Evolutionary conservation across 2,797 vertebrate genomes (phyloP).

Genomic region (Alfaro cultratus): DNA sequence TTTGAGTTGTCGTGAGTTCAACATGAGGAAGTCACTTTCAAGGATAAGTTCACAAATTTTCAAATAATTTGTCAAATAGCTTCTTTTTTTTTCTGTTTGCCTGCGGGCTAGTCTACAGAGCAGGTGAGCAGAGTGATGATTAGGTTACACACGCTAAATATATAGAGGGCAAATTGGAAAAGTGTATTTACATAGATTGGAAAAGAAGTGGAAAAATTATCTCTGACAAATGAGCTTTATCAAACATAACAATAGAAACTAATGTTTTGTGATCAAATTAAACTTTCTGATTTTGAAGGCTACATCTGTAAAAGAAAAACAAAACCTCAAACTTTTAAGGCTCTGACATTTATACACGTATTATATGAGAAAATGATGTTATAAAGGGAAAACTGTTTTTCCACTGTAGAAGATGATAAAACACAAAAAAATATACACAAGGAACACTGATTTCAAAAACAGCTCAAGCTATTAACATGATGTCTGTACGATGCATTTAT

Average conservation of each 20-base stretch:
- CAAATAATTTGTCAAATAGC: constrained; percentile 55
- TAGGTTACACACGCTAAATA: constrained; percentile 35
- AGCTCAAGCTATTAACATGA: constrained; percentile 73
- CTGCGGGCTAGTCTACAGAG: constrained; percentile 33
- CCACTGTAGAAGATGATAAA: constrained; percentile 40
- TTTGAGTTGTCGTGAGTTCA: constrained; percentile 72
- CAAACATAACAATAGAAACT: not conserved
- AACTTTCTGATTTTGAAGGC: not conserved
- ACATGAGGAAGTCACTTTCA: constrained; percentile 73
- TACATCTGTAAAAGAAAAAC: not conserved
- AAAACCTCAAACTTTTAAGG: not conserved
- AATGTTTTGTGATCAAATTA: constrained; percentile 16
- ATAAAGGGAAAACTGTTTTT: constrained; percentile 34
- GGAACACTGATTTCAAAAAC: constrained; percentile 64
- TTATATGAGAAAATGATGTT: constrained; percentile 13
- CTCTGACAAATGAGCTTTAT: constrained; percentile 14
- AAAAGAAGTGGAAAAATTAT: not conserved
- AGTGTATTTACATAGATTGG: constrained; percentile 12
- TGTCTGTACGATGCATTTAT: constrained; percentile 68
- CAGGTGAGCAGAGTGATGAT: constrained; percentile 38
- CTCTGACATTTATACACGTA: constrained; percentile 14
- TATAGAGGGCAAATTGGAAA: constrained; percentile 17
- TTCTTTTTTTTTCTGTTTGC: constrained; percentile 38
- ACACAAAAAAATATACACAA: constrained; percentile 44
- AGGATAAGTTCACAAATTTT: constrained; percentile 69